These are phyloP conservation scores for Crotalus horridus DNA, from an alignment of 2,113 vertebrate genomes.

Conservation along the genomic window DNA sequence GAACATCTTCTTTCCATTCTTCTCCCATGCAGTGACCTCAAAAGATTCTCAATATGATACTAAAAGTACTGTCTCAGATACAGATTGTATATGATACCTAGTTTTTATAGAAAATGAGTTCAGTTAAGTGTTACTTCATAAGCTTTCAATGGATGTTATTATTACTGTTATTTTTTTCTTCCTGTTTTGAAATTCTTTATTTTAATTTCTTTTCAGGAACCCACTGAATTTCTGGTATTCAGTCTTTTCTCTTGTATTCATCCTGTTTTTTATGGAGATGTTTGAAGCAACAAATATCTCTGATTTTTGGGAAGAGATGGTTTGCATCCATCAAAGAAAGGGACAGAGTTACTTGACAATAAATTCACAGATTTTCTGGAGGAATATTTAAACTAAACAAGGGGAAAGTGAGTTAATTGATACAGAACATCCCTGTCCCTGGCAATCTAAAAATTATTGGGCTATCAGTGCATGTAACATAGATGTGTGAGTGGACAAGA, in stretches of 20 bases:
- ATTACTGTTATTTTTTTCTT: neutral
- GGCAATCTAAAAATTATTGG: too few relatives aligned
- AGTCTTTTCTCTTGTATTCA: neutral
- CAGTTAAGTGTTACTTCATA: neutral
- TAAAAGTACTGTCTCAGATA: too few relatives aligned
- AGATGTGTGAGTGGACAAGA: too few relatives aligned
- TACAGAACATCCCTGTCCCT: too few relatives aligned
- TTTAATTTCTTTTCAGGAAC: neutral
- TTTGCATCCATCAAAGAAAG: too few relatives aligned
- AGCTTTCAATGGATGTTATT: neutral
- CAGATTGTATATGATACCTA: neutral
- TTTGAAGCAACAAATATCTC: too few relatives aligned
- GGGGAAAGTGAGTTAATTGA: too few relatives aligned
- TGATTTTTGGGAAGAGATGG: too few relatives aligned
- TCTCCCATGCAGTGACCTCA: neutral
- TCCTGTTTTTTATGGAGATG: neutral
- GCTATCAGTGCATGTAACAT: too few relatives aligned
- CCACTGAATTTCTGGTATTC: neutral
- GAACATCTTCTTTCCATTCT: neutral
- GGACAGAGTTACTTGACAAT: too few relatives aligned
- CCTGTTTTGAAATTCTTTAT: neutral
- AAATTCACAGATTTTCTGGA: too few relatives aligned
- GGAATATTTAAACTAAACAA: too few relatives aligned
- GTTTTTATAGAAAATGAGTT: neutral
- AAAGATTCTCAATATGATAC: neutral